Evolutionary conservation across 1,140 invertebrate species (phyloP), one percentile per base, ranked within the genome.

Genomic region (Trypoxylus dichotomus): DNA sequence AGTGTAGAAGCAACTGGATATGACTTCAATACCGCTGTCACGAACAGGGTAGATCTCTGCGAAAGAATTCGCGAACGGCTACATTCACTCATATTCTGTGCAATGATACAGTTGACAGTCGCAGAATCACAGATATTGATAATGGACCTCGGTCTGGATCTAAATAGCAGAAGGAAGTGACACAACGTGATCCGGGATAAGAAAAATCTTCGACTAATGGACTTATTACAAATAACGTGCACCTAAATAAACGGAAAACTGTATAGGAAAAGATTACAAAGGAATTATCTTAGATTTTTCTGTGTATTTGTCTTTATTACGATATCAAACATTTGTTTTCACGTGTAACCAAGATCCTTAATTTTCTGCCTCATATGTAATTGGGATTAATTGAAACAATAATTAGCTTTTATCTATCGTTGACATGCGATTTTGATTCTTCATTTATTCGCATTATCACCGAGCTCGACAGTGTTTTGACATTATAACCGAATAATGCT

Each of bases 61-160:
- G 25, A 77, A 78, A 78, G 77, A 78, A 78, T 78, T 72, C 77
- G 77, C 77, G 72, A 78, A 37, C 54, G 42, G 72, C 47, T 63
- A 73, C 77, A 75, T 78, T 78, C 77, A 78, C 42, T 78, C 77
- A 78, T 78, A 43, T 43, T 77, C 77, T 47, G 76, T 32, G 25
- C 77, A 75, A 11, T 75, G 77, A 78, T 78, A 78, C 77, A 78
- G 72, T 78, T 78, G 77, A 78, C 77, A 78, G 72, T 73, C 58
- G 60, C 72, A 78, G 77, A 42, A 78, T 78, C 77, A 78, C 43
- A 75, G 77, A 78, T 78, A 78, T 78, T 78, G 77, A 78, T 78
- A 78, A 78, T 78, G 37, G 77, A 43, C 72, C 77, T 29, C 43
- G 73, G 77, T 19, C 71, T 15, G 25, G 71, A 78, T 78, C 77